Percentiles rank a stretch among this genome's conserved stretches.
phyloP scores from a whole-genome alignment of 2,888 invertebrate genomes.

The Aphodius sticticus region DNA sequence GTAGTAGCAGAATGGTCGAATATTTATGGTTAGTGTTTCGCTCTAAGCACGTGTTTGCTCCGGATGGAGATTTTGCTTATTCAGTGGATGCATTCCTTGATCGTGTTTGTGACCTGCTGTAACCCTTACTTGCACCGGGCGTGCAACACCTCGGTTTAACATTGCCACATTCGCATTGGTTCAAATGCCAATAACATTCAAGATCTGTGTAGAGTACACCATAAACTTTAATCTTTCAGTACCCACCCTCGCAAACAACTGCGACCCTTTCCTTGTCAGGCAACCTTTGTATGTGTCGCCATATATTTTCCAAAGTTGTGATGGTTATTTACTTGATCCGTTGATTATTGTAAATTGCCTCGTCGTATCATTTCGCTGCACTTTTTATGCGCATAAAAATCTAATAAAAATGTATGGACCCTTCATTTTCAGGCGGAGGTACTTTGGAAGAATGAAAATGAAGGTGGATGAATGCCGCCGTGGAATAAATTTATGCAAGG shows the following conservation, averaged over 20 bases:
- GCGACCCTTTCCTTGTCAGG: background rate
- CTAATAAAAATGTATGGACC: background rate
- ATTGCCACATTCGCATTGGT: background rate
- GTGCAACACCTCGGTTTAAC: background rate
- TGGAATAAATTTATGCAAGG: constrained; percentile 4
- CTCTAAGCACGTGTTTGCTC: background rate
- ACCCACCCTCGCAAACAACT: background rate
- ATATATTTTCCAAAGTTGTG: background rate
- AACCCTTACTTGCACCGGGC: background rate
- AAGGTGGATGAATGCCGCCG: background rate
- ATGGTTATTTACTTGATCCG: background rate
- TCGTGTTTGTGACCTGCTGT: background rate
- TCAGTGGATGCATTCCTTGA: background rate
- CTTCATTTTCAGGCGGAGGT: background rate
- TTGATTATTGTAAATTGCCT: background rate
- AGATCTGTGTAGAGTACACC: background rate
- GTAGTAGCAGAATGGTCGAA: too few relatives aligned
- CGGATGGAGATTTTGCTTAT: background rate
- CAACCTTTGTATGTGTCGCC: background rate
- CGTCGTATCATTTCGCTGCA: background rate
- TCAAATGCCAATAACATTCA: background rate
- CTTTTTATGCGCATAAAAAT: constrained; percentile 4
- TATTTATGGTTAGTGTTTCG: background rate
- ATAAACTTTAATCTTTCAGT: background rate
- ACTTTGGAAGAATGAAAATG: background rate